A percentile compares a stretch with the other conserved stretches of the same genome.
These are phyloP conservation scores for Myotis myotis DNA, from an alignment of 2,797 vertebrate species.

Conservation along the genomic window DNA sequence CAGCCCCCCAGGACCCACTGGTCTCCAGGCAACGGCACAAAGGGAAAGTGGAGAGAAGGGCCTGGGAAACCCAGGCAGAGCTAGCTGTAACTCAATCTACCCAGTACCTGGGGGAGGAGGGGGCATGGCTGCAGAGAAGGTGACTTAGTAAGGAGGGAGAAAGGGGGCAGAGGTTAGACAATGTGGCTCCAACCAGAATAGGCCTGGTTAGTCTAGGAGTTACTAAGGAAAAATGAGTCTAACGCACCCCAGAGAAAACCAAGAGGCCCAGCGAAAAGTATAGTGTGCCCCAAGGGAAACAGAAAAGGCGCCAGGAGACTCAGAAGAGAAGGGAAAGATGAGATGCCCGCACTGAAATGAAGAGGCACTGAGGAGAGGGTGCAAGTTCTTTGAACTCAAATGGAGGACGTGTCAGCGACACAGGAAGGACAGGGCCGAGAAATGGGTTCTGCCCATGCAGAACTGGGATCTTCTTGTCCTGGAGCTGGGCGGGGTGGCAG, in stretches of 20 bases:
- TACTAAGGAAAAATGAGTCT: neutral
- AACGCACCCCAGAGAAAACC: neutral
- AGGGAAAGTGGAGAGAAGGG: slow-evolving; percentile 77
- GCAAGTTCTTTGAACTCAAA: slow-evolving; percentile 23
- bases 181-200: slow-evolving; percentile 58
- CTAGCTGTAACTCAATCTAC: slow-evolving; percentile 75
- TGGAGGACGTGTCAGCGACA: neutral
- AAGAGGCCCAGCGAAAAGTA: neutral
- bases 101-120: slow-evolving; percentile 37
- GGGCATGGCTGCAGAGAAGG: neutral
- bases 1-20: slow-evolving; percentile 60
- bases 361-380: neutral
- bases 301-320: neutral
- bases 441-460: neutral
- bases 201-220: neutral
- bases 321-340: neutral
- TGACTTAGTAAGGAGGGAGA: slow-evolving; percentile 1
- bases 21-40: slow-evolving; percentile 85
- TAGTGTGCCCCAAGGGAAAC: neutral
- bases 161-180: slow-evolving; percentile 53
- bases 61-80: slow-evolving; percentile 64
- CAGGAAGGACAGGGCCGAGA: neutral
- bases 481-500: neutral
- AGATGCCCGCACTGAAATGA: neutral
- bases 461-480: neutral